Evolutionary conservation across 2,888 invertebrate species (phyloP), one percentile per base, ranked within the genome.

Genomic region (Arrhopalites spinosus): DNA sequence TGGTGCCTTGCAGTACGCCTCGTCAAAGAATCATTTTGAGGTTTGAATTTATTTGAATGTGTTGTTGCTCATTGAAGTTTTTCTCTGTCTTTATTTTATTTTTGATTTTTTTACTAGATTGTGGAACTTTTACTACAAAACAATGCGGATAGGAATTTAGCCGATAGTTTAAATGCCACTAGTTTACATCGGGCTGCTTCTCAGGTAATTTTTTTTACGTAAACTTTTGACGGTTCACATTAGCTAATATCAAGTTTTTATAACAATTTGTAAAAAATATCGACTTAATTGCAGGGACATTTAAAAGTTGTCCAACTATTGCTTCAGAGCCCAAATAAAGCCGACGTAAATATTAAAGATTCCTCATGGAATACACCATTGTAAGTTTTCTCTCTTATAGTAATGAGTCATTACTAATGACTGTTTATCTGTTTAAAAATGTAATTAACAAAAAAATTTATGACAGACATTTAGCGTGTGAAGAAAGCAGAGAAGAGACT

Each of bases 171-270:
- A 77, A 90, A 90, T 69, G 92, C 92, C 0, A 91, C 92, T 47
- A 91, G 93, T 13, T 86, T 93, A 30, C 94, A 94, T 84, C 88
- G 94, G 81, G 92, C 93, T 23, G 92, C 93, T 5, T 92, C 93
- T 7, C 36, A 36, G 11, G 36, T 36, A 36, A n/a, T n/a, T n/a
- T n/a, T n/a, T n/a, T n/a, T n/a, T n/a, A n/a, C n/a, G n/a, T n/a
- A n/a, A n/a, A n/a, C n/a, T n/a, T n/a, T n/a, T 36, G 3, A 36
- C 11, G 36, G 11, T 36, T 36, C 3, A 7, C 5, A 36, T 36
- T 36, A 36, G 36, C 36, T 36, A 11, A 36, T 11, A 36, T 36
- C 5, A 36, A 7, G 36, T 36, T 36, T 36, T 36, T 36, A 36
- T 36, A 36, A n/a, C n/a, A n/a, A n/a, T n/a, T n/a, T n/a, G n/a